Conservation (phyloP, 2,888 invertebrate genomes). For the Drosophila sordidapex region DNA sequence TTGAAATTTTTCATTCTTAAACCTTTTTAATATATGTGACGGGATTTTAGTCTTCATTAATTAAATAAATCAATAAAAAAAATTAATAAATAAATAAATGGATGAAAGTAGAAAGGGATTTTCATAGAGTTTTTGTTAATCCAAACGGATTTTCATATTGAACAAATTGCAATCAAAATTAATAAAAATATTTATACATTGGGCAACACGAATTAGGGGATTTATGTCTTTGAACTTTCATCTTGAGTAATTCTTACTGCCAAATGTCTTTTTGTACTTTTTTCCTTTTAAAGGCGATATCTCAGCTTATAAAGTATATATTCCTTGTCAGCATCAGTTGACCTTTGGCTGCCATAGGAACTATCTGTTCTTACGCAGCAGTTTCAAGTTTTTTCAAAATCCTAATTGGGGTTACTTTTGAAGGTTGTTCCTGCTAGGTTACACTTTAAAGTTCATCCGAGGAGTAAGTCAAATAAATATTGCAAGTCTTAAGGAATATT, state of each 20-base stretch:
- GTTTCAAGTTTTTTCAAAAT: not conserved
- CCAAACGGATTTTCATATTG: not conserved
- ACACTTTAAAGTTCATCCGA: not conserved
- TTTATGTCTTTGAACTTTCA: not conserved
- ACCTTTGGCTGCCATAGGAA: not conserved
- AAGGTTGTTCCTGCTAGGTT: not conserved
- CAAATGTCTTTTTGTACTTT: not conserved
- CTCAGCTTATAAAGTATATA: not conserved
- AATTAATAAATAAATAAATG: not conserved
- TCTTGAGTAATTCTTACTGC: not conserved
- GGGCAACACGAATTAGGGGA: not conserved
- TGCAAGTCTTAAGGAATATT: not conserved
- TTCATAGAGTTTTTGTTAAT: not conserved
- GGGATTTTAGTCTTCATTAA: not conserved
- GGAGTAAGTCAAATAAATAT: not conserved
- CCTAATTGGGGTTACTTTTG: not conserved
- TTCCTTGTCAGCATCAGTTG: not conserved
- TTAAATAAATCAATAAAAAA: not conserved
- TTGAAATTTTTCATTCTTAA: fast-evolving
- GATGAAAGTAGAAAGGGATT: not conserved
- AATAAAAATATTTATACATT: not conserved
- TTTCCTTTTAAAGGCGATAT: not conserved
- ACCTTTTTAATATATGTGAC: not conserved
- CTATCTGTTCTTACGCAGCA: not conserved
- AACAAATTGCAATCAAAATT: not conserved